Conservation (phyloP, 2,888 invertebrate species). For the Macropis europaea region DNA sequence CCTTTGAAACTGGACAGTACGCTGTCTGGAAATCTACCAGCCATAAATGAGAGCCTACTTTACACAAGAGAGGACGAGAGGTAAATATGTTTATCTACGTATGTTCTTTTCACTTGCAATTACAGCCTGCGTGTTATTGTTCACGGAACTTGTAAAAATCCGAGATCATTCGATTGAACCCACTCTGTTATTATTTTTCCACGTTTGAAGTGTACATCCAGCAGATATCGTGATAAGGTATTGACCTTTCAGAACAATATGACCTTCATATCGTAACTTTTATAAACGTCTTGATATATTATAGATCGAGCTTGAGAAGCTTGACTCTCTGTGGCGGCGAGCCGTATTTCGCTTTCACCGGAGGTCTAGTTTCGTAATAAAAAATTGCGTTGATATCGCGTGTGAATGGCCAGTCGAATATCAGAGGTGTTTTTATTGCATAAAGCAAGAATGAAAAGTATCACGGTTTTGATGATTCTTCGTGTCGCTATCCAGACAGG, state of each 20-base stretch:
- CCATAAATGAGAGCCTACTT: conserved; percentile 17
- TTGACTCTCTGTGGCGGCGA: no score
- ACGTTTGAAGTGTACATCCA: not conserved
- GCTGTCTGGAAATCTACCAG: conserved; percentile 54
- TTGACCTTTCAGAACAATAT: conserved; percentile 5
- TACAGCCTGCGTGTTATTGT: conserved; percentile 30
- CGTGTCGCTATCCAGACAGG: conserved; percentile 24
- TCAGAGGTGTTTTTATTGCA: not conserved
- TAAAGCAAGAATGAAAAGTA: no score
- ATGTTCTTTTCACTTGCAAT: conserved; percentile 22
- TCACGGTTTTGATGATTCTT: conserved; percentile 21
- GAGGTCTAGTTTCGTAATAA: no score
- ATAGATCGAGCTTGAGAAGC: no score
- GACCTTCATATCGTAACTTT: not conserved
- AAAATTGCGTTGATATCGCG: not conserved
- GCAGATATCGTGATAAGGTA: conserved; percentile 34
- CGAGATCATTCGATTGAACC: not conserved
- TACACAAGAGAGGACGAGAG: not conserved
- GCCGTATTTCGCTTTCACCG: no score
- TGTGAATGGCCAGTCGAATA: not conserved
- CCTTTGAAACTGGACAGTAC: not conserved
- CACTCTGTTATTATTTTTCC: not conserved
- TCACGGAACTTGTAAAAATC: not conserved
- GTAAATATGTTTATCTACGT: conserved; percentile 43
- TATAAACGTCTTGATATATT: not conserved